Percentiles rank a stretch among this genome's conserved stretches.
Conservation (phyloP, 2,113 vertebrate species). For the Chloroceryle aenea region DNA sequence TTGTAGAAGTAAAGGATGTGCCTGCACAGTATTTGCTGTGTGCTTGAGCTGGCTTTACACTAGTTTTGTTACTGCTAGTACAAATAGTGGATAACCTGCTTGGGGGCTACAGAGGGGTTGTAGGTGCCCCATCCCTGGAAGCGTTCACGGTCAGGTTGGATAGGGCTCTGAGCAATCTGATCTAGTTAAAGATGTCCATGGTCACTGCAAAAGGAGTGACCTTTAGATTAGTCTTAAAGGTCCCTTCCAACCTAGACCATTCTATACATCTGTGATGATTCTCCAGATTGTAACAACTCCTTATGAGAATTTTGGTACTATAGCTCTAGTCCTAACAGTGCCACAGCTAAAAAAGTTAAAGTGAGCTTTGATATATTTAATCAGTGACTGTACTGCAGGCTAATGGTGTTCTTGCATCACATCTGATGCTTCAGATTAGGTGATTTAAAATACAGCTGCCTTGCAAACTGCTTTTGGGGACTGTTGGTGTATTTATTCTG, state of each 20-base stretch:
- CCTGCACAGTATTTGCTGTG: not conserved
- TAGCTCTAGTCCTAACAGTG: not conserved
- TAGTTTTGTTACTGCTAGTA: not conserved
- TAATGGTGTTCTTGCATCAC: not conserved
- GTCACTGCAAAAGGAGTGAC: not conserved
- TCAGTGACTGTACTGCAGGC: not conserved
- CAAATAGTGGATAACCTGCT: not conserved
- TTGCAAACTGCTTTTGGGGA: not conserved
- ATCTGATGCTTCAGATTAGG: not conserved
- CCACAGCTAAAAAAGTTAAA: not conserved
- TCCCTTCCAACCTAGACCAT: not conserved
- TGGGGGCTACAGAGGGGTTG: not conserved
- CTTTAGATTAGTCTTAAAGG: not conserved
- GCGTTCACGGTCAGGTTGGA: too few species aligned
- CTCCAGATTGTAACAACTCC: not conserved
- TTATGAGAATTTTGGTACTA: not conserved
- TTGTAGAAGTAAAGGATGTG: not conserved
- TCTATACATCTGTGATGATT: not conserved
- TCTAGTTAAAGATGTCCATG: too few species aligned
- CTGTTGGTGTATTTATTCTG: not conserved
- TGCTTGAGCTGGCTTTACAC: not conserved
- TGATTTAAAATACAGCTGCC: not conserved
- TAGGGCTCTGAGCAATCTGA: rapidly evolving
- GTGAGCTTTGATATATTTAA: not conserved
- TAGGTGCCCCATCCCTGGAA: not conserved